These are phyloP conservation scores for Etia nguti DNA, from an alignment of 2,113 vertebrate species.

Conservation along the genomic window DNA sequence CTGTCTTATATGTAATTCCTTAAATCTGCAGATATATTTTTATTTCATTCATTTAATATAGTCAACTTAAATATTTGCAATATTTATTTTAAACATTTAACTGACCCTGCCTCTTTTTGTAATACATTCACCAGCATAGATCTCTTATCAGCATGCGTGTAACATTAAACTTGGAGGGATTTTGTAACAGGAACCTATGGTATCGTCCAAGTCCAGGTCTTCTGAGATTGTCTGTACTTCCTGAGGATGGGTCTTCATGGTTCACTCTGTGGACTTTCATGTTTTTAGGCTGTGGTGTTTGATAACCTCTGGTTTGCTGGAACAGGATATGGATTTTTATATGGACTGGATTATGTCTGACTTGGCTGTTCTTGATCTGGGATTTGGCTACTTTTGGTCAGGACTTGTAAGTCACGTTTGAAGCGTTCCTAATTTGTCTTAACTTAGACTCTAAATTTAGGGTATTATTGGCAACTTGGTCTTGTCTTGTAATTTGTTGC, in stretches of 20 bases:
- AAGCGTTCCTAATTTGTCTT: background rate
- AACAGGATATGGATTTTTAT: background rate
- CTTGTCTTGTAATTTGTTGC: background rate
- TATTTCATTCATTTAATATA: background rate
- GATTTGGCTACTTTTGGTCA: background rate
- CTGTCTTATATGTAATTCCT: background rate
- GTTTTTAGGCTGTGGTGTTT: background rate
- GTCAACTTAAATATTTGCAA: background rate
- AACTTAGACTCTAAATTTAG: background rate
- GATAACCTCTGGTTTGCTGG: background rate
- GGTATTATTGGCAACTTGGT: background rate
- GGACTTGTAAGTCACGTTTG: background rate
- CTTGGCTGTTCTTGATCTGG: background rate
- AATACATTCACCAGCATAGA: background rate
- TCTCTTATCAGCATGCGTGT: background rate
- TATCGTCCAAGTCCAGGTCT: background rate
- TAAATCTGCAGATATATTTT: background rate
- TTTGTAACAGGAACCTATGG: background rate
- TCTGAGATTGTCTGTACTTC: background rate
- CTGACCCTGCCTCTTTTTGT: background rate
- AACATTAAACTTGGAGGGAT: background rate
- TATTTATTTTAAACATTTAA: background rate
- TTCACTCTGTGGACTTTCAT: background rate
- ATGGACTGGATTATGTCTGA: background rate
- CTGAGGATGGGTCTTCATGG: background rate